Base-by-base conservation (phyloP, 2,888 invertebrate genomes). In the Proisotoma minuta region DNA sequence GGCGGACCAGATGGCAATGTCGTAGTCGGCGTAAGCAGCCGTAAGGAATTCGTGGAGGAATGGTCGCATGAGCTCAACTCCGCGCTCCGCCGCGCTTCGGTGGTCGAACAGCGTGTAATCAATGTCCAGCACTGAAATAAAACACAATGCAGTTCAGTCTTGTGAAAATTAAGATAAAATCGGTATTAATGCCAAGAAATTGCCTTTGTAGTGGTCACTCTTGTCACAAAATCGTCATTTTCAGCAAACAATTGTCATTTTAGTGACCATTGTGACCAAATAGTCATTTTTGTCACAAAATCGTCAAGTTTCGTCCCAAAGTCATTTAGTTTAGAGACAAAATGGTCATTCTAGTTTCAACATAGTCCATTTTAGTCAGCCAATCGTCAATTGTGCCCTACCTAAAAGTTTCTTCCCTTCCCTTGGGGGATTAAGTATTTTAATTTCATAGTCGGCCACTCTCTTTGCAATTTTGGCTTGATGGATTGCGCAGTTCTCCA, bases 1-100 rank as follows among this genome's bases (percentile, higher is more conserved):
- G 0, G 97, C 97, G 2, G 97, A 97, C 97, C 97, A 98, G 71
- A 98, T 96, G 0, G 92, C 95, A 71, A 97, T 96, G 75, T 97
- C 97, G 75, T 96, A 97, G 78, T 93, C 82, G 68, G 86, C 84
- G 75, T 94, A 94, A 0, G 92, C 90, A 1, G 86, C 82, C 1
- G 88, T 87, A 0, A 97, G 81, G 78, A 97, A 97, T 78, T 97
- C 96, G 77, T 98, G 97, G 28, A 97, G 83, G 78, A 85, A 95
- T 0, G 97, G 97, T 65, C 97, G 82, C 95, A 96, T 97, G 57
- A 97, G 78, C 78, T 97, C 94, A 20, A 83, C 83, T 0, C 87
- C 89, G 69, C 87, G 87, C 78, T 96, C 93, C 0, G 95, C 97
- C 0, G 88, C 85, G 28, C 96, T 96, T 78, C 89, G 86, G 77